phyloP scores from a whole-genome alignment of 2,113 vertebrate genomes.

The Oceanodroma tethys region DNA sequence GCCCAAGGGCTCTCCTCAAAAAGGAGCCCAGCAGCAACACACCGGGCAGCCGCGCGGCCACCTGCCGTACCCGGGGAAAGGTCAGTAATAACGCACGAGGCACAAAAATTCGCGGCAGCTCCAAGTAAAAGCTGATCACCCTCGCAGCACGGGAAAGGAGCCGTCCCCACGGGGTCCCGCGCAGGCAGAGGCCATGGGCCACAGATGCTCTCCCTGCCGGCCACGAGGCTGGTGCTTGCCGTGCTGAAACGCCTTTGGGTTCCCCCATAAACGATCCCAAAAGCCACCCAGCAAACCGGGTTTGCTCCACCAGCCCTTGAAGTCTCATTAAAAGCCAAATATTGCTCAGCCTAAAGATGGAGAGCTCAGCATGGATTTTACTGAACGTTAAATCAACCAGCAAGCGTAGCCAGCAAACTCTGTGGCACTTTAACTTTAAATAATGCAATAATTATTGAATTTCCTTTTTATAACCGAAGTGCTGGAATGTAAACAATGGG shows the following conservation, averaged over 20 bases:
- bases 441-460: conserved; percentile 99
- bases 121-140: not conserved
- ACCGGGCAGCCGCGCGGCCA: not conserved
- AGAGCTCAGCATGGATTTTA: conserved; percentile 81
- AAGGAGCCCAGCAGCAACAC: not conserved
- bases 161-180: rapidly evolving
- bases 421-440: conserved; percentile 98
- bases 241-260: not conserved
- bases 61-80: not conserved
- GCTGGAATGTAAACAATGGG: conserved; percentile 99
- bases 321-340: conserved; percentile 82
- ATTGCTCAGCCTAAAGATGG: conserved; percentile 76
- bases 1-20: not conserved
- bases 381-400: conserved; percentile 82
- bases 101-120: not conserved
- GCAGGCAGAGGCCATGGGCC: not conserved
- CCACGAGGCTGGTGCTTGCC: rapidly evolving
- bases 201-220: not conserved
- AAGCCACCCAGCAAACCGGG: not conserved
- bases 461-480: conserved; percentile 98
- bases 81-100: rapidly evolving
- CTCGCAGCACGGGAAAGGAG: not conserved
- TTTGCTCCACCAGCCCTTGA: conserved; percentile 53
- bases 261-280: conserved; percentile 5
- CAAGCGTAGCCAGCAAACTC: conserved; percentile 86